These are phyloP conservation scores for Aplocera efformata DNA, from an alignment of 2,888 invertebrate species.

Conservation along the genomic window DNA sequence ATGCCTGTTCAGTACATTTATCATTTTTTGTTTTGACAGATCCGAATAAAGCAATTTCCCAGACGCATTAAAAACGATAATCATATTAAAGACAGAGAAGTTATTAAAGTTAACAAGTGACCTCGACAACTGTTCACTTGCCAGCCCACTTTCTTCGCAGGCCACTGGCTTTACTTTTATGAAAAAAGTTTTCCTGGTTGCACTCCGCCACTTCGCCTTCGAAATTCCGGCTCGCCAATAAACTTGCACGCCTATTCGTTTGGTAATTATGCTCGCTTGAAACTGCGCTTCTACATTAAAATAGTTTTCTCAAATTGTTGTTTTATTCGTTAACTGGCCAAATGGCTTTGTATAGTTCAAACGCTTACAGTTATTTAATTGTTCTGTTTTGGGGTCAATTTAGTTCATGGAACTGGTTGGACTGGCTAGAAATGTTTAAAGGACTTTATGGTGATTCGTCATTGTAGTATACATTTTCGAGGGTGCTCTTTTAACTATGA, in stretches of 20 bases:
- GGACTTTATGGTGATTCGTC: too few relatives aligned
- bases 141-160: conserved; percentile 57
- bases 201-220: conserved; percentile 51
- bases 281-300: conserved; percentile 18
- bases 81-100: conserved; percentile 48
- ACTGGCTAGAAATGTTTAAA: too few relatives aligned
- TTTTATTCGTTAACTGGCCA: conserved; percentile 1
- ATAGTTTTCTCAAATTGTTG: conserved; percentile 11
- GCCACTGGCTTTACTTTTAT: conserved; percentile 71
- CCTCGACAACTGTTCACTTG: conserved; percentile 64
- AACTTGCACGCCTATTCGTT: conserved; percentile 30
- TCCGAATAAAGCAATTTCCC: conserved; percentile 3
- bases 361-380: too few relatives aligned
- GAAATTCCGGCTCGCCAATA: conserved; percentile 47
- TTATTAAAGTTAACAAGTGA: conserved; percentile 73
- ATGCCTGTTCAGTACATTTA: conserved; percentile 1
- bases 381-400: too few relatives aligned
- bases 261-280: conserved; percentile 20
- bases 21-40: conserved; percentile 9
- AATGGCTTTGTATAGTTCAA: too few relatives aligned
- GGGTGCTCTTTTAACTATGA: too few relatives aligned
- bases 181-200: conserved; percentile 72
- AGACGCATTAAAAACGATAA: too few relatives aligned
- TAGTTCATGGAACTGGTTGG: too few relatives aligned
- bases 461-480: too few relatives aligned